Percentiles rank a stretch among this genome's conserved stretches.
Evolutionary conservation across 1,140 invertebrate genomes (phyloP).

Genomic region (Bicyclus anynana): DNA sequence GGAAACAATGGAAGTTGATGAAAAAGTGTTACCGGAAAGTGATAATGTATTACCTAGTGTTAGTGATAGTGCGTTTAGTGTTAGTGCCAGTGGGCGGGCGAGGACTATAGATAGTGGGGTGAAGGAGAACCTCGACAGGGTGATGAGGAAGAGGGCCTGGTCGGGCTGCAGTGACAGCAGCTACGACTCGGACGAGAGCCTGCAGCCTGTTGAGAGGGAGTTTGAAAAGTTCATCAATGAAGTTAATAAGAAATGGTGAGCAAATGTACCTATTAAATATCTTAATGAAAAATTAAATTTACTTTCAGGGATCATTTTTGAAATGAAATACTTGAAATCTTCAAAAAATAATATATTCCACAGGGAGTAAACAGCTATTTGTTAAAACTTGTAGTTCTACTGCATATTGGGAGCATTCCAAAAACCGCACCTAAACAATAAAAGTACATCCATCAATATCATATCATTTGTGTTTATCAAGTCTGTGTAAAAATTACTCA

Average conservation of each 20-base stretch:
- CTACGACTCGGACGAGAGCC: slow-evolving; percentile 56
- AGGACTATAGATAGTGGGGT: slow-evolving; percentile 56
- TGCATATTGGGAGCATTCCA: too few relatives aligned
- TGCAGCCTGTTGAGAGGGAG: slow-evolving; percentile 60
- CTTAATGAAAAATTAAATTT: not conserved
- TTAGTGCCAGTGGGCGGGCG: slow-evolving; percentile 46
- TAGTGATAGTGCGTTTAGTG: slow-evolving; percentile 32
- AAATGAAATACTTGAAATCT: too few relatives aligned
- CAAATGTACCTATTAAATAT: not conserved
- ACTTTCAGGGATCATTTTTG: too few relatives aligned
- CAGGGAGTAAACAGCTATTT: too few relatives aligned
- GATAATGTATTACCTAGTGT: slow-evolving; percentile 39
- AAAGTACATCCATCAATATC: too few relatives aligned
- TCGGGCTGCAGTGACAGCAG: slow-evolving; percentile 52
- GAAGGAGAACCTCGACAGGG: slow-evolving; percentile 37
- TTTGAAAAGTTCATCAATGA: slow-evolving; percentile 63
- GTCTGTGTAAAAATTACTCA: too few relatives aligned
- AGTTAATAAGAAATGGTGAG: slow-evolving; percentile 68
- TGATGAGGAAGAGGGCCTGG: slow-evolving; percentile 51
- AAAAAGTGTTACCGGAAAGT: slow-evolving; percentile 36
- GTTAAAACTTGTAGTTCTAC: too few relatives aligned
- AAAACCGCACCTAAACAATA: too few relatives aligned
- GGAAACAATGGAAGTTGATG: slow-evolving; percentile 32
- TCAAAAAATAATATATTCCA: too few relatives aligned
- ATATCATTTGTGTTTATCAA: too few relatives aligned